Base-by-base conservation (phyloP, 2,797 vertebrate genomes). In the Myotis vivesi region DNA sequence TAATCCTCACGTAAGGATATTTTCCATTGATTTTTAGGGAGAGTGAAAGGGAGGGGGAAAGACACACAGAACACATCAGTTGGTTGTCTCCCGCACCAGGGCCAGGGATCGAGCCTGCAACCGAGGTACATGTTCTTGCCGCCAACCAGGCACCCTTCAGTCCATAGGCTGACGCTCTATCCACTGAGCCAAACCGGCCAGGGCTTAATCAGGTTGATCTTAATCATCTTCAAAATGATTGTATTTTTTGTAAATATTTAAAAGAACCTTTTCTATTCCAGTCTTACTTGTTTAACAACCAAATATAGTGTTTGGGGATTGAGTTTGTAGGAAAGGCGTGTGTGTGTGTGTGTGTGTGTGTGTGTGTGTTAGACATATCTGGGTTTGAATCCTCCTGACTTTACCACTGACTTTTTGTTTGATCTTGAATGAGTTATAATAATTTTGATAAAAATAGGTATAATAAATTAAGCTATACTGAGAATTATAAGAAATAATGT, bases 401-500 rank as follows among this genome's bases (percentile, higher is more conserved):
- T 28, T 28, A 49, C 64, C 30, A n/a, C 13, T 71, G 44, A 82
- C 49, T 59, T 79, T 83, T 90, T 87, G 8, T 76, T 81, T 82
- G 1, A 91, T 87, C 49, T 71, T 87, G 38, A 82, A 51, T 77
- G n/a, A 76, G 22, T 87, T 87, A n/a, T 73, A 66, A 71, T 57
- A 33, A 46, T 80, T 64, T 62, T 64, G 46, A 55, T 94, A 71
- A 57, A 93, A 87, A 69, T 68, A 25, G 12, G 77, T 79, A 84
- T 87, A 84, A 51, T 76, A 95, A 66, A n/a, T 69, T 80, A 46
- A 88, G 28, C 72, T 81, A 17, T 30, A 49, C 8, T 72, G 17
- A 57, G 16, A 82, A 55, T 88, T 92, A 86, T 80, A 28, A 84
- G 79, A 79, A 88, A 75, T 89, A 85, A 73, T 85, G 13, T 75